Evolutionary conservation across 2,888 invertebrate genomes (phyloP).

Genomic region (Geotrupes spiniger): DNA sequence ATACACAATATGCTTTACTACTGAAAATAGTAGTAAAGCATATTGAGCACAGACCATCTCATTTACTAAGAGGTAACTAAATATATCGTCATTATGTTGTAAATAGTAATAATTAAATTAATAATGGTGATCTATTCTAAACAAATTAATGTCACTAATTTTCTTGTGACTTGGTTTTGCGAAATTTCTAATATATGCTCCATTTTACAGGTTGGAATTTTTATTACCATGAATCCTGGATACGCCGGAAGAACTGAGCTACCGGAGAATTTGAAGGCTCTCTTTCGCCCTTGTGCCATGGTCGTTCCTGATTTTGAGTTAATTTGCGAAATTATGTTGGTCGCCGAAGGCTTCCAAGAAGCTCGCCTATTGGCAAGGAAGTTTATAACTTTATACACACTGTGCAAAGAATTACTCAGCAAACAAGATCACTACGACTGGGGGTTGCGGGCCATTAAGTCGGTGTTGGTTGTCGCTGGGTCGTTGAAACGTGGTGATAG

Average conservation of each 20-base stretch:
- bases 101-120: no score
- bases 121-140: no score
- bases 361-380: constrained; percentile 87
- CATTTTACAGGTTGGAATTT: constrained; percentile 69
- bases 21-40: no score
- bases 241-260: constrained; percentile 90
- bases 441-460: constrained; percentile 94
- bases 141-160: no score
- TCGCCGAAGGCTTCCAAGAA: constrained; percentile 92
- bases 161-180: no score
- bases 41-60: no score
- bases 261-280: constrained; percentile 75
- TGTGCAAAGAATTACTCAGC: constrained; percentile 86
- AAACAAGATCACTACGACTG: constrained; percentile 97
- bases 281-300: constrained; percentile 92
- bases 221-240: constrained; percentile 96
- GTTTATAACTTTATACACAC: constrained; percentile 88
- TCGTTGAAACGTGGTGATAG: constrained; percentile 80
- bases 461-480: constrained; percentile 91
- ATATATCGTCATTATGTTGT: no score
- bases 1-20: no score
- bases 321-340: constrained; percentile 96
- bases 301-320: constrained; percentile 95
- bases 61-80: no score
- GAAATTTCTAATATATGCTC: no score